A percentile compares a stretch with the other conserved stretches of the same genome.
These are phyloP conservation scores for Cephalotes varians DNA, from an alignment of 2,888 invertebrate genomes.

Conservation along the genomic window DNA sequence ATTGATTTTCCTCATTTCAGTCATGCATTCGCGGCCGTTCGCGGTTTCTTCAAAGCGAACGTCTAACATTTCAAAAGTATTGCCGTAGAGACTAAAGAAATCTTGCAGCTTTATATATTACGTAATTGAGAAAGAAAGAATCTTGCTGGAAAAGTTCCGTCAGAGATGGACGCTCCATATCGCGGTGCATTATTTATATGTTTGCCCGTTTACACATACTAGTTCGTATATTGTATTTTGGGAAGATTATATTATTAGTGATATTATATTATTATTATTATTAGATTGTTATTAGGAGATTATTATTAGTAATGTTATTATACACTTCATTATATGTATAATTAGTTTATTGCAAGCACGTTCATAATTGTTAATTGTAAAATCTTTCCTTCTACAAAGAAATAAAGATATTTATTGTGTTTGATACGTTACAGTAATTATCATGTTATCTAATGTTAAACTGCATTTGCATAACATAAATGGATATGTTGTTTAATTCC, in stretches of 20 bases:
- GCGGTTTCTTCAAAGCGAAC: slow-evolving; percentile 28
- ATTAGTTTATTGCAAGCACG: neutral
- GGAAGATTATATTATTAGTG: neutral
- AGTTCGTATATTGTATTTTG: slow-evolving; percentile 19
- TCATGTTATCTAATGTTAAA: neutral
- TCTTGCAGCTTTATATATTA: slow-evolving; percentile 50
- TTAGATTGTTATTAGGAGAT: too few relatives aligned
- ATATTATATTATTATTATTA: neutral
- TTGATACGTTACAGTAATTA: neutral
- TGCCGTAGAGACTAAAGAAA: slow-evolving; percentile 51
- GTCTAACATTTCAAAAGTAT: slow-evolving; percentile 47
- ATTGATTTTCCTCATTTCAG: slow-evolving; percentile 78
- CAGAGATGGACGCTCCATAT: neutral
- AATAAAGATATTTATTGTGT: neutral
- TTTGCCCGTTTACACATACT: neutral
- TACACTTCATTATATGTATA: slow-evolving; percentile 3
- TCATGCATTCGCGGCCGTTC: neutral
- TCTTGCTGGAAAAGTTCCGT: neutral
- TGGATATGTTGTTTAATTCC: neutral
- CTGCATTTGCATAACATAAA: neutral
- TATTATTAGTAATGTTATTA: slow-evolving; percentile 13
- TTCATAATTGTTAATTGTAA: slow-evolving; percentile 3
- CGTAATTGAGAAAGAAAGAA: slow-evolving; percentile 45
- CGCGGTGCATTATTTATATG: neutral
- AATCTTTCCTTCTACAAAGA: neutral